These are phyloP conservation scores for Hymenopus coronatus DNA, from an alignment of 2,888 invertebrate species.

Conservation along the genomic window DNA sequence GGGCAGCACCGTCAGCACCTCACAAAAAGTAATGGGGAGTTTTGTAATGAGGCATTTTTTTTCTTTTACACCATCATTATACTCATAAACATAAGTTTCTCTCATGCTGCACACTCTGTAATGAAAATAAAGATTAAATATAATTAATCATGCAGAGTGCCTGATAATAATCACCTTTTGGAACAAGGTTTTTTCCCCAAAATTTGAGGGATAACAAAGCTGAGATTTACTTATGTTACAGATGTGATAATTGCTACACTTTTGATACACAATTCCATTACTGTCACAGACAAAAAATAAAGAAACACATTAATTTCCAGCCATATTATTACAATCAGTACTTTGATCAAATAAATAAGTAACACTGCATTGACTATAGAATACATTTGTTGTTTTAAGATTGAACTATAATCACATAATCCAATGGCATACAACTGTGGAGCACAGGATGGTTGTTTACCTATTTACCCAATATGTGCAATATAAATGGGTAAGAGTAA, in stretches of 20 bases:
- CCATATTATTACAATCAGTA: not conserved
- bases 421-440: conserved; percentile 16
- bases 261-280: conserved; percentile 24
- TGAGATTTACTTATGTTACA: conserved; percentile 2
- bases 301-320: conserved; percentile 24
- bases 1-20: conserved; percentile 24
- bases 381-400: conserved; percentile 8
- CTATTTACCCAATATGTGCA: conserved; percentile 1
- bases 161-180: not conserved
- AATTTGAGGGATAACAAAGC: not conserved
- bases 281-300: conserved; percentile 24
- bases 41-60: not conserved
- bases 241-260: not conserved
- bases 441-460: conserved; percentile 22
- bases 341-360: conserved; percentile 11
- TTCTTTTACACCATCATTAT: not conserved
- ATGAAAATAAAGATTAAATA: conserved; percentile 31
- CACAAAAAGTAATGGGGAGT: conserved; percentile 10
- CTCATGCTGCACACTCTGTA: conserved; percentile 26
- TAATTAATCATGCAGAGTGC: conserved; percentile 21
- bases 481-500: conserved; percentile 7
- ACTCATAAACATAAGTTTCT: conserved; percentile 6
- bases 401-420: conserved; percentile 16
- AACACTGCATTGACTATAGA: conserved; percentile 23
- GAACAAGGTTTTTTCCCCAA: not conserved